phyloP scores from a whole-genome alignment of 2,888 invertebrate species.

The Leptarthrus brevirostris region DNA sequence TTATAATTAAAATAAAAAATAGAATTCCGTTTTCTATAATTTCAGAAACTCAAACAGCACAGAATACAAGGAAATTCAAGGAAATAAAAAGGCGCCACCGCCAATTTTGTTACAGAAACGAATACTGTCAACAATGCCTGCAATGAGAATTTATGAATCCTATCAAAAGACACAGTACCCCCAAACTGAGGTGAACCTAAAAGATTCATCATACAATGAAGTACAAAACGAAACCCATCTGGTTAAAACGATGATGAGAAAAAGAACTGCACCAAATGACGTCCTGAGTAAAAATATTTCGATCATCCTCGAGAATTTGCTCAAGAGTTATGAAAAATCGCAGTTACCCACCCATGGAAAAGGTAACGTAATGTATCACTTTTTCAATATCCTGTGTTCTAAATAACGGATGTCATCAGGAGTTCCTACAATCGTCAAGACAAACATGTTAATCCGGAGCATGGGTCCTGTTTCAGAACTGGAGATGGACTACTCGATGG shows the following conservation, averaged over 20 bases:
- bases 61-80: too few species aligned
- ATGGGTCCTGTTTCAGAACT: constrained; percentile 93
- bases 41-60: not conserved
- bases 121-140: constrained; percentile 49
- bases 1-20: too few species aligned
- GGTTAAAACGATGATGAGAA: constrained; percentile 55
- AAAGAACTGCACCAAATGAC: constrained; percentile 72
- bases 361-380: constrained; percentile 69
- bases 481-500: constrained; percentile 96
- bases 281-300: constrained; percentile 87
- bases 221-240: constrained; percentile 27
- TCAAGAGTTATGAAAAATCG: constrained; percentile 91
- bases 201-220: not conserved
- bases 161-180: constrained; percentile 39
- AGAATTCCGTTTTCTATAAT: too few species aligned
- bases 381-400: constrained; percentile 1
- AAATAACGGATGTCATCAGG: constrained; percentile 67
- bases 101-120: constrained; percentile 33
- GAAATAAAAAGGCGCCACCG: not conserved
- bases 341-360: constrained; percentile 89
- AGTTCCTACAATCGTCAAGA: constrained; percentile 83
- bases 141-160: constrained; percentile 51
- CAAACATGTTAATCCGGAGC: constrained; percentile 88
- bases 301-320: constrained; percentile 83
- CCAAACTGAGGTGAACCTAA: not conserved